phyloP scores from a whole-genome alignment of 23 tunicate species.

The Corella eumyota region DNA sequence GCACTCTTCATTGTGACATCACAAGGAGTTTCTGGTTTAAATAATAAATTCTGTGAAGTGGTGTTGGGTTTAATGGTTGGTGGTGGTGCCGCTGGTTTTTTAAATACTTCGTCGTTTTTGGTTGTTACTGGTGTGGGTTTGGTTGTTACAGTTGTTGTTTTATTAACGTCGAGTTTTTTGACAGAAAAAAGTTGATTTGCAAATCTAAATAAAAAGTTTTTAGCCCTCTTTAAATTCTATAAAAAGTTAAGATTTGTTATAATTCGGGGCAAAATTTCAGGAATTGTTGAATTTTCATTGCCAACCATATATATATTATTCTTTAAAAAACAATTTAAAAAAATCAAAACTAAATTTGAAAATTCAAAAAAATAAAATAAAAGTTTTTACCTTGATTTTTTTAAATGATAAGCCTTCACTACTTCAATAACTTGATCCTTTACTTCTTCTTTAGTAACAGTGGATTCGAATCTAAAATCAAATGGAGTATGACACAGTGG shows the following conservation, averaged over 20 bases:
- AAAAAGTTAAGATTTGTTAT: no score
- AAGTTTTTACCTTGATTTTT: slow-evolving; percentile 71
- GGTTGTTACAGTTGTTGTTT: background rate
- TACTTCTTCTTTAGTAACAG: slow-evolving; percentile 63
- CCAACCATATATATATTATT: no score
- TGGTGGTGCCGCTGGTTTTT: slow-evolving; percentile 27
- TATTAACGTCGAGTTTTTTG: background rate
- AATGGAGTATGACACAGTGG: slow-evolving; percentile 69
- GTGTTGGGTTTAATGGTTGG: background rate
- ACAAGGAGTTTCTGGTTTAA: background rate
- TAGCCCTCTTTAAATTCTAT: no score
- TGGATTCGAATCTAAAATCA: slow-evolving; percentile 83
- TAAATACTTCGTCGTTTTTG: slow-evolving; percentile 21
- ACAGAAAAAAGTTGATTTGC: slow-evolving; percentile 12
- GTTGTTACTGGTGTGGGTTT: background rate
- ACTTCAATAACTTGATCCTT: slow-evolving; percentile 31
- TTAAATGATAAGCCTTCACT: slow-evolving; percentile 32
- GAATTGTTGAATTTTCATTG: no score
- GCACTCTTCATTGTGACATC: slow-evolving; percentile 62
- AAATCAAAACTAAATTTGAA: no score
- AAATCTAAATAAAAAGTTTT: slow-evolving; percentile 5
- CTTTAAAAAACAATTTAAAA: no score
- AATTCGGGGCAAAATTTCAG: no score
- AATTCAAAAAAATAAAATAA: background rate
- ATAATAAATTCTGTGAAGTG: background rate